These are phyloP conservation scores for Naso thynnoides DNA, from an alignment of 2,797 vertebrate species.

Conservation along the genomic window DNA sequence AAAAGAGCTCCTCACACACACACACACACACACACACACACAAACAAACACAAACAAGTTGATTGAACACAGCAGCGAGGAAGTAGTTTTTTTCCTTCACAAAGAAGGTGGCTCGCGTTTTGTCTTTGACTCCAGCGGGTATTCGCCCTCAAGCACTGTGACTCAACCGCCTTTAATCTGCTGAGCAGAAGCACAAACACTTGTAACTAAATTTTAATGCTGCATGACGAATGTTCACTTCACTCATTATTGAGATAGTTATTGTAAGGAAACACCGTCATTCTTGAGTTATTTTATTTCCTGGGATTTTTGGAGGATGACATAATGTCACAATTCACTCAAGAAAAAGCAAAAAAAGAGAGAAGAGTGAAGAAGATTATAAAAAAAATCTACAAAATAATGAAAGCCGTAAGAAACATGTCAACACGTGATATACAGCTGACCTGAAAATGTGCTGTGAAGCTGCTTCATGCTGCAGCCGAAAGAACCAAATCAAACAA, in stretches of 20 bases:
- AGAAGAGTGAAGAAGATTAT: background rate
- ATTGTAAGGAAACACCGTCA: background rate
- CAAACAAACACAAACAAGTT: background rate
- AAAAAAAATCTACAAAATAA: background rate
- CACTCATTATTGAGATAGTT: background rate
- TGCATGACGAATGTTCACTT: background rate
- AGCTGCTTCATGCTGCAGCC: background rate
- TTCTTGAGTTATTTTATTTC: background rate
- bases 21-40: background rate
- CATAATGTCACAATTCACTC: background rate
- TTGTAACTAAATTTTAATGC: constrained; percentile 6
- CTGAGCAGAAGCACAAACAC: constrained; percentile 17
- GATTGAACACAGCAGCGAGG: background rate
- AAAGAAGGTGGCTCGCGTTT: background rate
- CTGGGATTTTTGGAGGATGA: background rate
- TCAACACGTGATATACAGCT: background rate
- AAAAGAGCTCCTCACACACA: no score
- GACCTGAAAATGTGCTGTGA: background rate
- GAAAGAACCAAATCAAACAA: background rate
- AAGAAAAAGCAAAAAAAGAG: background rate
- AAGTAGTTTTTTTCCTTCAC: no score
- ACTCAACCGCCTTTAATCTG: constrained; percentile 8
- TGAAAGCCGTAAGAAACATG: no score
- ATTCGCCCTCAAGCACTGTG: constrained; percentile 8
- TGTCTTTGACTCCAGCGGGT: background rate